These are phyloP conservation scores for Caenorhabditis elegans DNA, from an alignment of 1,140 invertebrate species.

Conservation along the genomic window WBcel235 BX284604.4:9908501-9909000, in stretches of 20 bases:
- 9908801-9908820: conserved; percentile 29
- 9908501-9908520: too few species aligned
- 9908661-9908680: conserved; percentile 29
- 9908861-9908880: conserved; percentile 25
- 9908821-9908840: conserved; percentile 28
- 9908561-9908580: neutral
- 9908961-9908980: conserved; percentile 21
- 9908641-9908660: conserved; percentile 6
- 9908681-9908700: conserved; percentile 1
- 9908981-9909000: conserved; percentile 26
- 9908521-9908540: neutral
- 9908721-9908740: neutral
- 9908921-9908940: conserved; percentile 28
- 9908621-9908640: conserved; percentile 26
- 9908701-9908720: conserved; percentile 14
- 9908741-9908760: neutral
- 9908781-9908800: conserved; percentile 17
- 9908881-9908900: conserved; percentile 5
- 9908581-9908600: neutral
- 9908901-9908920: neutral
- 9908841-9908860: conserved; percentile 5
- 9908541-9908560: neutral
- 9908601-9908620: neutral
- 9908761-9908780: conserved; percentile 14
- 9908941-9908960: conserved; percentile 4